Conservation (phyloP, 2,797 vertebrate genomes). For the Prunella strophiata region DNA sequence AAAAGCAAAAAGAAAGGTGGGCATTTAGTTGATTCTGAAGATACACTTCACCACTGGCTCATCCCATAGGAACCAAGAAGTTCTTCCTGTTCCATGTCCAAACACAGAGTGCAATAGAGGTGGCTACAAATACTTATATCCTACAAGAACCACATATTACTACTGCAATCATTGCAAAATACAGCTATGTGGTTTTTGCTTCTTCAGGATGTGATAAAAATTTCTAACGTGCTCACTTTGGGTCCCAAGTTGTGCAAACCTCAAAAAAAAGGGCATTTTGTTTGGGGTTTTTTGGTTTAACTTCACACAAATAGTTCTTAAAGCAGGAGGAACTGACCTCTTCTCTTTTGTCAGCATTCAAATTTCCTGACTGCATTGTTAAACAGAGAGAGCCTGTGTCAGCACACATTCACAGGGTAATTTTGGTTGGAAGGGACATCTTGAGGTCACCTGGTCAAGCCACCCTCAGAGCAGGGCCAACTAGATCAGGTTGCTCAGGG, state of each 20-base stretch:
- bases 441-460: constrained; percentile 38
- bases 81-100: neutral
- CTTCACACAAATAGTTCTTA: neutral
- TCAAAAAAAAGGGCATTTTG: neutral
- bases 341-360: constrained; percentile 26
- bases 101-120: neutral
- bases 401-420: neutral
- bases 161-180: neutral
- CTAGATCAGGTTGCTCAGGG: neutral
- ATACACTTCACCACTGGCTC: neutral
- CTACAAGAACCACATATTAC: neutral
- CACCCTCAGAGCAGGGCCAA: neutral
- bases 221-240: neutral
- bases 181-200: neutral
- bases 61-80: neutral
- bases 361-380: constrained; percentile 18
- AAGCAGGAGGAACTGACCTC: constrained; percentile 7
- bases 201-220: neutral
- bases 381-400: neutral
- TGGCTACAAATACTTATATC: neutral
- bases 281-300: neutral
- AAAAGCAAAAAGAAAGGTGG: neutral
- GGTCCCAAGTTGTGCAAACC: neutral
- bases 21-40: neutral
- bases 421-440: constrained; percentile 30